phyloP scores from a whole-genome alignment of 2,113 vertebrate genomes.

The Oncorhynchus masou region DNA sequence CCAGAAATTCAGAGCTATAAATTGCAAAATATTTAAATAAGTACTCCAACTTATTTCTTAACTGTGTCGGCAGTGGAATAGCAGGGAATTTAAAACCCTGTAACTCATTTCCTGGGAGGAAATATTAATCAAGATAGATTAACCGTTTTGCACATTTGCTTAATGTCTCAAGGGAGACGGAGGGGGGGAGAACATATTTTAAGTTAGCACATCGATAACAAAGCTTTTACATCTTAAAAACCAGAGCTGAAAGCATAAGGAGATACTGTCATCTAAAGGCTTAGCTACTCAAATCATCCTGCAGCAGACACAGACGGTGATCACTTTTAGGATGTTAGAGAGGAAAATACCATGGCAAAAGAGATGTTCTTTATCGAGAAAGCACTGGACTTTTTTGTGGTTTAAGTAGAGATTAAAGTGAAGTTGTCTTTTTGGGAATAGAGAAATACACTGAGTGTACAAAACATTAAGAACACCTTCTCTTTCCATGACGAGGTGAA shows the following conservation, averaged over 20 bases:
- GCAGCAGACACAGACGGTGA: not conserved
- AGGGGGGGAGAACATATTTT: constrained; percentile 34
- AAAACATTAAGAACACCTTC: too few species aligned
- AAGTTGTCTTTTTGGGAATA: not conserved
- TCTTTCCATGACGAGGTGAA: not conserved
- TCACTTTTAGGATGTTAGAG: constrained; percentile 14
- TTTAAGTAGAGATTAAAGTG: constrained; percentile 45
- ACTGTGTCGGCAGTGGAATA: constrained; percentile 27
- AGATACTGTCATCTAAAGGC: constrained; percentile 25
- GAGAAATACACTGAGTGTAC: not conserved
- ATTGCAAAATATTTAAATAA: constrained; percentile 60
- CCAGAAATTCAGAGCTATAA: constrained; percentile 26
- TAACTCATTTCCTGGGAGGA: constrained; percentile 61
- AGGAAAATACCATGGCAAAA: not conserved
- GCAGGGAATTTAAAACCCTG: constrained; percentile 51
- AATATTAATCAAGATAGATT: constrained; percentile 69
- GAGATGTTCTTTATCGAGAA: not conserved
- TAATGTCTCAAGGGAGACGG: constrained; percentile 44
- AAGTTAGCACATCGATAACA: constrained; percentile 48
- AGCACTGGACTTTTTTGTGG: constrained; percentile 2
- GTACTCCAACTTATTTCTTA: constrained; percentile 46
- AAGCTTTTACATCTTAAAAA: constrained; percentile 46
- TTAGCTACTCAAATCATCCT: constrained; percentile 34
- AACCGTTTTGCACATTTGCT: constrained; percentile 57
- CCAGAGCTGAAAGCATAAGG: constrained; percentile 14